Percentiles rank a stretch among this genome's conserved stretches.
Conservation (phyloP, 1,140 invertebrate genomes). For the Apolygus lucorum region DNA sequence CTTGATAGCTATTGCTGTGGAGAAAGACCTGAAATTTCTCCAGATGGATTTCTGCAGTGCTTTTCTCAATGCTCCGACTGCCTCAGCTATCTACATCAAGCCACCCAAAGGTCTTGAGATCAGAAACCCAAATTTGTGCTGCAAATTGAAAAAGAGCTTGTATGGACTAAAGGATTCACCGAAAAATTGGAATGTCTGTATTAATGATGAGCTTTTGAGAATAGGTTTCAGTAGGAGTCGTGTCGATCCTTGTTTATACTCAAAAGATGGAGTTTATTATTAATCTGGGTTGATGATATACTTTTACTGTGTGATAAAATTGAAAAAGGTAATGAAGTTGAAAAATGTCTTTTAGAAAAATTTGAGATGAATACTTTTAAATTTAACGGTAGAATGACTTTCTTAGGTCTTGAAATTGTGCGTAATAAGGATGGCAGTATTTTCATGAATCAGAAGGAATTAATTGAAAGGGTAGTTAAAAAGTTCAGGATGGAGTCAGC, state of each 20-base stretch:
- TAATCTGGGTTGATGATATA: not conserved
- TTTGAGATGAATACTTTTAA: not conserved
- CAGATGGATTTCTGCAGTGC: conserved; percentile 39
- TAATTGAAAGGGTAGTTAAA: not conserved
- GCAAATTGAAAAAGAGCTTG: not conserved
- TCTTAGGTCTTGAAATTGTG: not conserved
- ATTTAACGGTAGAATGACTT: not conserved
- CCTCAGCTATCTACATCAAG: conserved; percentile 39
- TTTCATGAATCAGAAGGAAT: not conserved
- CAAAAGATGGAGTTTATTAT: not conserved
- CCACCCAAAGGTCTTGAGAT: conserved; percentile 37
- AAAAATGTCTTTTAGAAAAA: not conserved
- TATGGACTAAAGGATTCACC: not conserved
- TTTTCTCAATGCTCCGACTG: conserved; percentile 39
- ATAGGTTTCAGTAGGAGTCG: not conserved
- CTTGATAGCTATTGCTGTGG: conserved; percentile 33
- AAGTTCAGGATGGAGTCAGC: not conserved
- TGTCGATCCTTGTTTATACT: not conserved
- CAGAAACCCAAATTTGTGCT: not conserved
- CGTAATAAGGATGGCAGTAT: not conserved
- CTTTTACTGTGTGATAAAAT: not conserved
- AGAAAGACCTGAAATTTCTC: conserved; percentile 28
- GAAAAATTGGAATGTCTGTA: not conserved
- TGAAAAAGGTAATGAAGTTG: not conserved
- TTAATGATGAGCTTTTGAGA: not conserved